Conservation (phyloP, 2,113 vertebrate genomes). For the Phaetusa simplex region DNA sequence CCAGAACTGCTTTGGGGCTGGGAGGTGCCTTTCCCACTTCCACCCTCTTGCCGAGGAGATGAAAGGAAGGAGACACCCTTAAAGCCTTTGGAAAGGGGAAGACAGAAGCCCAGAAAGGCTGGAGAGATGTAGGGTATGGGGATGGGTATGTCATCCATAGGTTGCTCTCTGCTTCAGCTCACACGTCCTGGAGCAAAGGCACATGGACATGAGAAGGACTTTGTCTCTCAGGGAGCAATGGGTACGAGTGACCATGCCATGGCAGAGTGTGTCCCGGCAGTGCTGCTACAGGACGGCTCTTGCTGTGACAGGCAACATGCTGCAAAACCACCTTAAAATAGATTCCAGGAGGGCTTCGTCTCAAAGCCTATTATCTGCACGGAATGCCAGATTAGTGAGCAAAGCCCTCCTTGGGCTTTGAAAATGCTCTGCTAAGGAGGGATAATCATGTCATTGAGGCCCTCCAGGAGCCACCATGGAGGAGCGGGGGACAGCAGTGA, state of each 20-base stretch:
- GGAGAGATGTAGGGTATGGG: neutral
- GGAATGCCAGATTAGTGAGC: slow-evolving; percentile 55
- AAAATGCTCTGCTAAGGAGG: slow-evolving; percentile 48
- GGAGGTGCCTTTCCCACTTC: neutral
- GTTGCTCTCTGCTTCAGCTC: neutral
- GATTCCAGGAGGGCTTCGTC: slow-evolving; percentile 20
- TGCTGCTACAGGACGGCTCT: neutral
- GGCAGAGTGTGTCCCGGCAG: neutral
- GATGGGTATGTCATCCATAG: too few relatives aligned
- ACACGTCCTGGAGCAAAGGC: neutral
- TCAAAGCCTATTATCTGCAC: slow-evolving; percentile 60
- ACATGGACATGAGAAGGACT: accelerated
- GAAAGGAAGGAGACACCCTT: neutral
- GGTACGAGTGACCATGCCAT: accelerated
- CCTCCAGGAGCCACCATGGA: neutral
- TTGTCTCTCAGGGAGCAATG: neutral
- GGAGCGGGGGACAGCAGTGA: slow-evolving; percentile 47
- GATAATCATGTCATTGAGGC: slow-evolving; percentile 57
- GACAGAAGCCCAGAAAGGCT: neutral
- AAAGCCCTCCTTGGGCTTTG: slow-evolving; percentile 52
- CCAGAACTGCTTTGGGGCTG: neutral
- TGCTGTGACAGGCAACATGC: neutral
- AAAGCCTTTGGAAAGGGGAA: neutral
- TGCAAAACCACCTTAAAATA: slow-evolving; percentile 55
- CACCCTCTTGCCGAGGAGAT: neutral